Percentiles rank a stretch among this genome's conserved stretches.
These are phyloP conservation scores for Nomada hirtipes DNA, from an alignment of 2,888 invertebrate species.

Conservation along the genomic window DNA sequence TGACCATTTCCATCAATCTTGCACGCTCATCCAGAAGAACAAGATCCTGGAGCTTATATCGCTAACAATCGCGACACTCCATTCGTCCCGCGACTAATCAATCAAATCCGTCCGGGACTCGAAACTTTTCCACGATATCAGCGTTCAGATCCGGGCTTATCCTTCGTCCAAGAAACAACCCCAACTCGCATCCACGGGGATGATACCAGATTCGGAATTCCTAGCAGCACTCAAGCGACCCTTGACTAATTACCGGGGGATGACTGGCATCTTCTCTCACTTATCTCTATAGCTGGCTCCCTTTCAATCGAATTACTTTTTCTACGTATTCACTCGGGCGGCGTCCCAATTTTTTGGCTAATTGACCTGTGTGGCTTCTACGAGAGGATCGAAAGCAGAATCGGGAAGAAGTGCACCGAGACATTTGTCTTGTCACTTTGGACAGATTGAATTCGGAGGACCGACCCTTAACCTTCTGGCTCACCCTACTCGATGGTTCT, in stretches of 20 bases:
- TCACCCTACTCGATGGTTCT: background rate
- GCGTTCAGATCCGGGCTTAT: conserved; percentile 67
- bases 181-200: conserved; percentile 49
- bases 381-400: conserved; percentile 39
- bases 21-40: conserved; percentile 31
- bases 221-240: conserved; percentile 76
- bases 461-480: conserved; percentile 51
- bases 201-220: conserved; percentile 73
- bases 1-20: conserved; percentile 52
- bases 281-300: conserved; percentile 79
- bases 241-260: conserved; percentile 83
- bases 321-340: conserved; percentile 74
- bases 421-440: conserved; percentile 75
- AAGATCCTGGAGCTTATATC: conserved; percentile 44
- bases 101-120: conserved; percentile 77
- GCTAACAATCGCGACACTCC: conserved; percentile 71
- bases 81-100: conserved; percentile 75
- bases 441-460: conserved; percentile 78
- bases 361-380: conserved; percentile 73
- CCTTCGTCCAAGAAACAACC: conserved; percentile 61
- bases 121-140: conserved; percentile 75
- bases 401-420: conserved; percentile 73
- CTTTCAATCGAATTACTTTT: conserved; percentile 84
- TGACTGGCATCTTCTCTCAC: conserved; percentile 83
- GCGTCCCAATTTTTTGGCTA: conserved; percentile 80